Conservation (phyloP, 2,113 vertebrate species). For the Corvus hawaiiensis region DNA sequence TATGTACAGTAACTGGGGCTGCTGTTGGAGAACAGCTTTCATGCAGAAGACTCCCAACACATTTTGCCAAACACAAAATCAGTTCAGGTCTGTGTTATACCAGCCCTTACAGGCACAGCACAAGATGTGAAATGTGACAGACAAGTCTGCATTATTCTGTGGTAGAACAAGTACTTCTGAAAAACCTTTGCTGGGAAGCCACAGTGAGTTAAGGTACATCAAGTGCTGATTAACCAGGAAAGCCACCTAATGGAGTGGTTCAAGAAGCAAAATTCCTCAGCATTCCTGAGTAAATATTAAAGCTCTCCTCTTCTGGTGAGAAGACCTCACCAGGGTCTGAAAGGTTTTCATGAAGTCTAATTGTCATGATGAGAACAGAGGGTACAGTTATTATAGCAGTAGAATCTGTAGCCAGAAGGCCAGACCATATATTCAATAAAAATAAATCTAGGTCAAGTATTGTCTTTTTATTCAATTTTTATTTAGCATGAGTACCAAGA, state of each 20-base stretch:
- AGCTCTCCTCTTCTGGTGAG: not conserved
- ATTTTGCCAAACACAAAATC: not conserved
- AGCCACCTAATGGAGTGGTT: not conserved
- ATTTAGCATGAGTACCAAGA: not conserved
- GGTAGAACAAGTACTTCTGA: not conserved
- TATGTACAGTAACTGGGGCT: not conserved
- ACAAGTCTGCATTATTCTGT: not conserved
- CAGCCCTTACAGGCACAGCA: not conserved
- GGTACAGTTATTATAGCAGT: not conserved
- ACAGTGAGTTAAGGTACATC: not conserved
- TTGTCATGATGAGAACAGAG: not conserved
- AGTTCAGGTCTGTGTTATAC: not conserved
- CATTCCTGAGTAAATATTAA: not conserved
- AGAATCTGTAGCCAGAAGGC: not conserved
- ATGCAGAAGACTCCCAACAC: not conserved
- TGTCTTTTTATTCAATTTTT: not conserved
- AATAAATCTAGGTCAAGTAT: not conserved
- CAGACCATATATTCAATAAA: not conserved
- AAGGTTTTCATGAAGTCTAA: not conserved
- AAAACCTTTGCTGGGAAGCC: not conserved
- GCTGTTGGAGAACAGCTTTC: not conserved
- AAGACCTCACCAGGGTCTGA: not conserved
- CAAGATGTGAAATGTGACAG: not conserved
- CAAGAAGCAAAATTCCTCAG: not conserved
- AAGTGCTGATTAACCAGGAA: not conserved